phyloP scores from a whole-genome alignment of 1,140 invertebrate species.

The Phymastichus coffea region DNA sequence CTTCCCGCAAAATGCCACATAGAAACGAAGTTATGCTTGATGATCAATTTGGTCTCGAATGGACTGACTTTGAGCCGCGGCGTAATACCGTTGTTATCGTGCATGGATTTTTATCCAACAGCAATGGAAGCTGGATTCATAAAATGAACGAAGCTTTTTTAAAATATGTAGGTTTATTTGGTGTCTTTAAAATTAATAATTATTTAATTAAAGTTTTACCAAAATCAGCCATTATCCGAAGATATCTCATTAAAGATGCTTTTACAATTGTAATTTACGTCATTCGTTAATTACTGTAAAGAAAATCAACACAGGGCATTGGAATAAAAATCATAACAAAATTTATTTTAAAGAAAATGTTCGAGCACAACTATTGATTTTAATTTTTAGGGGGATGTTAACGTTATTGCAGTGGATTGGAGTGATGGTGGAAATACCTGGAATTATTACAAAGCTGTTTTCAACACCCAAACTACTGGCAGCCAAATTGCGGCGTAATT shows the following conservation, averaged over 20 bases:
- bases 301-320: background rate
- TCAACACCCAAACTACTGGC: constrained; percentile 59
- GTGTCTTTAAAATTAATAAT: constrained; percentile 29
- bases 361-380: background rate
- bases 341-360: background rate
- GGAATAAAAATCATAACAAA: background rate
- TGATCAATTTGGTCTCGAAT: constrained; percentile 60
- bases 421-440: constrained; percentile 60
- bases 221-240: background rate
- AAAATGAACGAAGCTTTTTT: constrained; percentile 58
- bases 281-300: background rate
- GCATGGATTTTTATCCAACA: constrained; percentile 62
- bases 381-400: constrained; percentile 55
- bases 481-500: constrained; percentile 57
- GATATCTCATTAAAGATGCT: background rate
- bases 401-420: constrained; percentile 63
- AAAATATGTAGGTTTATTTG: constrained; percentile 53
- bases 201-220: background rate
- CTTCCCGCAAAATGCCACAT: constrained; percentile 35
- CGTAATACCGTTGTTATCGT: constrained; percentile 59
- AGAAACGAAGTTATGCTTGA: constrained; percentile 45
- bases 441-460: constrained; percentile 63
- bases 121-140: constrained; percentile 56
- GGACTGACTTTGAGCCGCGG: constrained; percentile 57
- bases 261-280: background rate